Evolutionary conservation across 2,797 vertebrate genomes (phyloP).

Genomic region (Vireo griseus): DNA sequence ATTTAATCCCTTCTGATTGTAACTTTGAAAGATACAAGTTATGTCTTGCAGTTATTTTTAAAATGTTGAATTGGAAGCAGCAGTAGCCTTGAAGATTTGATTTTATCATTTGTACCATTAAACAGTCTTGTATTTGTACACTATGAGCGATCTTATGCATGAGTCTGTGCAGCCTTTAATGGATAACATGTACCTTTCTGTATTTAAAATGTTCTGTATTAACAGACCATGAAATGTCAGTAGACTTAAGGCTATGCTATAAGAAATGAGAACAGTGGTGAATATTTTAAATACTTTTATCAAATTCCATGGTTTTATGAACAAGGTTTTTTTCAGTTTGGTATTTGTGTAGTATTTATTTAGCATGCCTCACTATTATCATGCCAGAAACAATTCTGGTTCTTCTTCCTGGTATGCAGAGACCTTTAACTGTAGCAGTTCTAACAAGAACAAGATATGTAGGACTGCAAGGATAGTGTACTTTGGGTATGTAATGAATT

Average conservation of each 20-base stretch:
- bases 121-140: constrained; percentile 12
- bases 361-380: not conserved
- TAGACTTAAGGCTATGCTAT: constrained; percentile 62
- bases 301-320: constrained; percentile 55
- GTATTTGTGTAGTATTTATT: constrained; percentile 14
- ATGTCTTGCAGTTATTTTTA: not conserved
- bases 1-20: not conserved
- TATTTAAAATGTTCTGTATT: constrained; percentile 59
- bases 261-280: constrained; percentile 45
- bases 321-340: constrained; percentile 31
- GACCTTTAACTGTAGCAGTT: not conserved
- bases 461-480: not conserved
- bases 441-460: not conserved
- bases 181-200: constrained; percentile 20
- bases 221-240: constrained; percentile 69
- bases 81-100: not conserved
- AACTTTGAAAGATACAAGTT: not conserved
- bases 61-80: not conserved
- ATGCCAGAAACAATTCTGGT: not conserved
- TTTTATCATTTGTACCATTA: constrained; percentile 9
- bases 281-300: constrained; percentile 65
- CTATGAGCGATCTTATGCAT: not conserved
- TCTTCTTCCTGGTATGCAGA: not conserved
- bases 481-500: not conserved
- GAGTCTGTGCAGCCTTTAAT: constrained; percentile 24